These are phyloP conservation scores for Palythoa grandis DNA, from an alignment of 92 coral and sea anemone species.

Conservation along the genomic window DNA sequence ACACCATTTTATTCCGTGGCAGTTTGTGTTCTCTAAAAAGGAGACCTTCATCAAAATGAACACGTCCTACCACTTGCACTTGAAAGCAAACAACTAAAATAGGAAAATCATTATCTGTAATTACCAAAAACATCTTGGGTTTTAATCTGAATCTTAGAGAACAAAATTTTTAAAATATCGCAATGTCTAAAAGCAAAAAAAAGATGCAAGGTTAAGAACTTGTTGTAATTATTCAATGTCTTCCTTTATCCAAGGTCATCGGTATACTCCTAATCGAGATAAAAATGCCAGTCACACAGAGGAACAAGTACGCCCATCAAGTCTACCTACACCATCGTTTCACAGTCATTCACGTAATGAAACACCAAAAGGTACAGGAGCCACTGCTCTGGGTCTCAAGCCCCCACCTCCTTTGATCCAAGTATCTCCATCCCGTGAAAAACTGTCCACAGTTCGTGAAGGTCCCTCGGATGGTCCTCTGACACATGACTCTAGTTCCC, in stretches of 20 bases:
- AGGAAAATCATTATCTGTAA: too few species aligned
- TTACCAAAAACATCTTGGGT: too few species aligned
- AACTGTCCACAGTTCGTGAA: conserved; percentile 47
- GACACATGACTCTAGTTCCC: conserved; percentile 12
- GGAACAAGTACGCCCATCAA: conserved; percentile 35
- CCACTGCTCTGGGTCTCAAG: conserved; percentile 42
- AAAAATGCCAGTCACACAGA: conserved; percentile 14
- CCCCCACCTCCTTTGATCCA: conserved; percentile 94
- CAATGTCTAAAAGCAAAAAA: too few species aligned
- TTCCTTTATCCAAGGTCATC: conserved; percentile 9
- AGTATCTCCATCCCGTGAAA: conserved; percentile 74
- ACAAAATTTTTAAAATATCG: too few species aligned
- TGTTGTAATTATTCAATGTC: neutral
- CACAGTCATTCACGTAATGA: conserved; percentile 16
- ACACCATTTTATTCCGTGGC: too few species aligned
- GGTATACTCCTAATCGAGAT: conserved; percentile 11
- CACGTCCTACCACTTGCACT: too few species aligned
- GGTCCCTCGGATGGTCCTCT: neutral
- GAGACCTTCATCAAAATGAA: too few species aligned
- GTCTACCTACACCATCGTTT: conserved; percentile 30
- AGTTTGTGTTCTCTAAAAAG: too few species aligned
- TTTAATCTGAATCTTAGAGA: too few species aligned
- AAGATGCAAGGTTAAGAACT: too few species aligned
- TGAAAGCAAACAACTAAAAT: too few species aligned
- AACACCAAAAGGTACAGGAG: neutral